Conservation (phyloP, 2,113 vertebrate species). For the Chaenogobius annularis region DNA sequence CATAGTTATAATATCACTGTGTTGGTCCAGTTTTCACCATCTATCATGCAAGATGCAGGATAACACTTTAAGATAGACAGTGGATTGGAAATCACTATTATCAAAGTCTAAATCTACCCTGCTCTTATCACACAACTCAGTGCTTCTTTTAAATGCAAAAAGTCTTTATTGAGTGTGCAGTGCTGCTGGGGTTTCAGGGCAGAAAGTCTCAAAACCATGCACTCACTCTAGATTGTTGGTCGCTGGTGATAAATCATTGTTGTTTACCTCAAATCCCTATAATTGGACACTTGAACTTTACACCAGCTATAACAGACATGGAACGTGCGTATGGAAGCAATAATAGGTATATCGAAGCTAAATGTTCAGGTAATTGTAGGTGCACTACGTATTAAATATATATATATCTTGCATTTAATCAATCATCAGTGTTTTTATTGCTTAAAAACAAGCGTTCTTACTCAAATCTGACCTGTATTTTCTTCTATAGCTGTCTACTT, state of each 20-base stretch:
- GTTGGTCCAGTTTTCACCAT: conserved; percentile 2
- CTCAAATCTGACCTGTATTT: no score
- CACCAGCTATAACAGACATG: background rate
- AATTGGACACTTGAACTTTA: conserved; percentile 3
- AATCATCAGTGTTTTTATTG: no score
- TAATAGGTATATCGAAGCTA: no score
- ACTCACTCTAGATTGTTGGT: background rate
- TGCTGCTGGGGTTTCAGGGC: background rate
- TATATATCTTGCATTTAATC: no score
- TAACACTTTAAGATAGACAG: background rate
- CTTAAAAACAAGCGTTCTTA: no score
- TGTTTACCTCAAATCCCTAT: background rate
- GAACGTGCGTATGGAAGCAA: background rate
- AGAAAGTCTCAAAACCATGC: background rate
- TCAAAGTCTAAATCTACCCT: conserved; percentile 24
- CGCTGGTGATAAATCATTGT: background rate
- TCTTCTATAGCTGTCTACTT: no score
- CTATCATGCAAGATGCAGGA: conserved; percentile 4
- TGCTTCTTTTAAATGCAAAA: background rate
- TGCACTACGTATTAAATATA: no score
- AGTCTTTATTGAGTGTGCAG: background rate
- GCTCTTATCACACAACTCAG: background rate
- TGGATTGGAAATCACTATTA: conserved; percentile 28
- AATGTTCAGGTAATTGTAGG: no score
- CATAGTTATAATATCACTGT: background rate